phyloP scores from a whole-genome alignment of 2,888 invertebrate genomes.

The Dusona sp. region DNA sequence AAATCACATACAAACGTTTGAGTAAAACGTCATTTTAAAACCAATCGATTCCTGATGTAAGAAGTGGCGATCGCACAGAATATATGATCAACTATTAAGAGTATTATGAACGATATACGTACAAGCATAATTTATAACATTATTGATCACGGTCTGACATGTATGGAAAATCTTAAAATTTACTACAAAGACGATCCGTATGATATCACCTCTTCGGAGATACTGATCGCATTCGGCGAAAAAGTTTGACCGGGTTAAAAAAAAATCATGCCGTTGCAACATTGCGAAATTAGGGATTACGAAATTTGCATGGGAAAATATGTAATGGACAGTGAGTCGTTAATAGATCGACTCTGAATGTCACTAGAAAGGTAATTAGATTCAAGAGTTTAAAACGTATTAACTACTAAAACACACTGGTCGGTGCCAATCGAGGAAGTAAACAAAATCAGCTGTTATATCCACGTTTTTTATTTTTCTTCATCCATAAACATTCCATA shows the following conservation, averaged over 20 bases:
- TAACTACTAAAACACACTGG: neutral
- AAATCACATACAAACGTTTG: neutral
- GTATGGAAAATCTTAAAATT: slow-evolving; percentile 8
- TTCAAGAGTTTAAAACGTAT: neutral
- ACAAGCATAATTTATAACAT: slow-evolving; percentile 12
- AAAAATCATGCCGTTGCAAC: slow-evolving; percentile 63
- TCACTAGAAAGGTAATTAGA: neutral
- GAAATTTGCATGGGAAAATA: slow-evolving; percentile 44
- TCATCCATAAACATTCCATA: neutral
- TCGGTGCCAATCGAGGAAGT: neutral
- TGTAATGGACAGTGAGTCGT: neutral
- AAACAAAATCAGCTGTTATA: neutral
- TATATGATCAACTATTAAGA: slow-evolving; percentile 4
- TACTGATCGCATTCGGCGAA: slow-evolving; percentile 45
- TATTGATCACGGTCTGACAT: neutral
- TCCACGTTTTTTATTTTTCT: neutral
- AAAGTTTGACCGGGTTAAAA: slow-evolving; percentile 66
- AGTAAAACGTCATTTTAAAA: slow-evolving; percentile 26
- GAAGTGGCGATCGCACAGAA: neutral
- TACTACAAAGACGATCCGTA: slow-evolving; percentile 51
- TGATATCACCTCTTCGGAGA: slow-evolving; percentile 23
- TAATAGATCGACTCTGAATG: neutral
- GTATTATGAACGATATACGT: neutral
- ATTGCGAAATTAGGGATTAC: slow-evolving; percentile 70
- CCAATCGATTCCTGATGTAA: neutral